Evolutionary conservation across 2,888 invertebrate species (phyloP), one percentile per base, ranked within the genome.

Genomic region (Xestia xanthographa): DNA sequence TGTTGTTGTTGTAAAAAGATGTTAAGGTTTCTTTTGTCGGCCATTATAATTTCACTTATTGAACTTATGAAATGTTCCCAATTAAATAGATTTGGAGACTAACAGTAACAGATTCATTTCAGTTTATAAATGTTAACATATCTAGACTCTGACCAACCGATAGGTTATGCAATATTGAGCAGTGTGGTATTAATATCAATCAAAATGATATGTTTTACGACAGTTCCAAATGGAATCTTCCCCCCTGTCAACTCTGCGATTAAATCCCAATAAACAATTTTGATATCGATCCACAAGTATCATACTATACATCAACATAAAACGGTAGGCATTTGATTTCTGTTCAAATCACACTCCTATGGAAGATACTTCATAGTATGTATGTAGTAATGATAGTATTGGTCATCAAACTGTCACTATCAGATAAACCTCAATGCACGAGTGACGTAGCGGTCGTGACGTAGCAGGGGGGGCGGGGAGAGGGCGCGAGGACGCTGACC

Each of bases 381-480:
- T 53, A 82, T n/a, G n/a, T 53, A 82, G 34, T 80, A 83, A 68
- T 66, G 29, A 70, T 71, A 82, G 76, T 86, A 83, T 65, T 84
- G 85, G 75, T 73, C 62, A 79, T 79, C 80, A 79, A 83, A 83
- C 67, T 86, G 70, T 84, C 72, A 86, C 74, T 83, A 84, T 86
- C 84, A 56, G 87, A 79, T 80, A 84, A 84, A 84, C 84, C 86
- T 77, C 58, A 65, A 79, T 70, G 82, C 67, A 77, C 74, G 63
- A 80, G 84, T 95, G 94, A 94, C 95, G 95, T 93, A 92, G 89
- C 85, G 85, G 75, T 91, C 90, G 93, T 95, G 95, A 95, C 94
- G 95, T 94, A 79, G 87, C 75, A 20, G 72, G 82, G 87, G 74
- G 82, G 82, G 86, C 83, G 88, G 80, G 86, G 72, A 80, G 76